Conservation (phyloP, 2,888 invertebrate genomes). For the Drosophila macrospina region DNA sequence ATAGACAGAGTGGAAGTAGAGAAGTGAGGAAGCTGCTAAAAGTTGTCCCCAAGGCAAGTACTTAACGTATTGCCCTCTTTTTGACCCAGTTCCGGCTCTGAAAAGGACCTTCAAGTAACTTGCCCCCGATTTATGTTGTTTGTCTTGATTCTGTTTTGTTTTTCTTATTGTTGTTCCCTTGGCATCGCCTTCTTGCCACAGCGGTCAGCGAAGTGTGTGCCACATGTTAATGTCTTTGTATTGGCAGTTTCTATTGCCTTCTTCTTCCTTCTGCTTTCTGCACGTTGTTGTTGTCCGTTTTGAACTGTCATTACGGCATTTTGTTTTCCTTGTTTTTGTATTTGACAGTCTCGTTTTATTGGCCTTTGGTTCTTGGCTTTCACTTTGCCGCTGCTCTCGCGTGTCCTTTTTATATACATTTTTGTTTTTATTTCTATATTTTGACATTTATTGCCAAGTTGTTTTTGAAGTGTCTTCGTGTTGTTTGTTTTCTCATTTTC, state of each 20-base stretch:
- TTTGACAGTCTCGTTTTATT: constrained; percentile 72
- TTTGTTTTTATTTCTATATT: constrained; percentile 38
- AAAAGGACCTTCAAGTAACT: constrained; percentile 36
- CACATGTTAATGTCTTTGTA: constrained; percentile 72
- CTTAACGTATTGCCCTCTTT: constrained; percentile 48
- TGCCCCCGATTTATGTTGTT: constrained; percentile 55
- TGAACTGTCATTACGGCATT: constrained; percentile 66
- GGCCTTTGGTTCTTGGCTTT: constrained; percentile 35
- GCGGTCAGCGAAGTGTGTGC: constrained; percentile 59
- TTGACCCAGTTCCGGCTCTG: constrained; percentile 40
- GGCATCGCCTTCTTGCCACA: constrained; percentile 20
- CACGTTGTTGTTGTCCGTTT: constrained; percentile 26
- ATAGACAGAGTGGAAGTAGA: background rate
- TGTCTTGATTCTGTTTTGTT: constrained; percentile 30
- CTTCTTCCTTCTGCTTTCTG: background rate
- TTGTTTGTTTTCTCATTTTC: constrained; percentile 42
- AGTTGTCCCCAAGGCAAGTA: constrained; percentile 42
- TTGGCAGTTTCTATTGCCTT: constrained; percentile 41
- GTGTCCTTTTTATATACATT: constrained; percentile 14
- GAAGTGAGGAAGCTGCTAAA: constrained; percentile 14
- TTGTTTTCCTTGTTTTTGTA: constrained; percentile 31
- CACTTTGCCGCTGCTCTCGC: constrained; percentile 2
- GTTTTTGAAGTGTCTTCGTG: constrained; percentile 50
- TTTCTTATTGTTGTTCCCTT: constrained; percentile 37
- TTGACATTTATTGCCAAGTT: constrained; percentile 75